Percentiles rank a stretch among this genome's conserved stretches.
Evolutionary conservation across 2,888 invertebrate genomes (phyloP).

Genomic region (Clistopyga incitator): DNA sequence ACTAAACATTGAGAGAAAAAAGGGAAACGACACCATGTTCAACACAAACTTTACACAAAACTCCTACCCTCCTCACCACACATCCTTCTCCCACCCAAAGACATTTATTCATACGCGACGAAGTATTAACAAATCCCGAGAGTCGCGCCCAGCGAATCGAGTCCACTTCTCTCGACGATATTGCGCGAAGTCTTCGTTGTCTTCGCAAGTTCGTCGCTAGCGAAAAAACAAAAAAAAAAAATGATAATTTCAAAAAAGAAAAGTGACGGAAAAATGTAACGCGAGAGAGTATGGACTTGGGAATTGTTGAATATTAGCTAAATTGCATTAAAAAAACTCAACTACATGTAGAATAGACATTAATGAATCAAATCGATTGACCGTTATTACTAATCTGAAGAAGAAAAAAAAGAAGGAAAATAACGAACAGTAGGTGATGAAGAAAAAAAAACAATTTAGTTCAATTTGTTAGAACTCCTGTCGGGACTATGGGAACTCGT

Average conservation of each 20-base stretch:
- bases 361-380: conserved; percentile 78
- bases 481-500: conserved; percentile 79
- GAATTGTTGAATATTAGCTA: conserved; percentile 75
- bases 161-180: conserved; percentile 55
- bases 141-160: conserved; percentile 53
- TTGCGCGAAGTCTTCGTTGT: conserved; percentile 2
- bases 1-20: conserved; percentile 27
- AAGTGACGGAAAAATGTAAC: conserved; percentile 36
- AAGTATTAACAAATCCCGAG: conserved; percentile 74
- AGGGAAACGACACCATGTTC: neutral
- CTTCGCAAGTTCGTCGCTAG: conserved; percentile 16
- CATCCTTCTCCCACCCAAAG: conserved; percentile 52
- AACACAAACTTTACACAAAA: conserved; percentile 21
- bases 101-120: conserved; percentile 75
- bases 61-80: conserved; percentile 11
- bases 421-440: conserved; percentile 77
- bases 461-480: conserved; percentile 80
- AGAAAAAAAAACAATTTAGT: conserved; percentile 74
- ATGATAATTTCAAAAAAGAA: conserved; percentile 1
- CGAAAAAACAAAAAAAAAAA: conserved; percentile 21
- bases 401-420: conserved; percentile 66
- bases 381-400: conserved; percentile 76
- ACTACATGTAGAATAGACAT: conserved; percentile 78
- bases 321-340: conserved; percentile 71
- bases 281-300: conserved; percentile 62